phyloP scores from a whole-genome alignment of 2,797 vertebrate species.

The Novumbra hubbsi region DNA sequence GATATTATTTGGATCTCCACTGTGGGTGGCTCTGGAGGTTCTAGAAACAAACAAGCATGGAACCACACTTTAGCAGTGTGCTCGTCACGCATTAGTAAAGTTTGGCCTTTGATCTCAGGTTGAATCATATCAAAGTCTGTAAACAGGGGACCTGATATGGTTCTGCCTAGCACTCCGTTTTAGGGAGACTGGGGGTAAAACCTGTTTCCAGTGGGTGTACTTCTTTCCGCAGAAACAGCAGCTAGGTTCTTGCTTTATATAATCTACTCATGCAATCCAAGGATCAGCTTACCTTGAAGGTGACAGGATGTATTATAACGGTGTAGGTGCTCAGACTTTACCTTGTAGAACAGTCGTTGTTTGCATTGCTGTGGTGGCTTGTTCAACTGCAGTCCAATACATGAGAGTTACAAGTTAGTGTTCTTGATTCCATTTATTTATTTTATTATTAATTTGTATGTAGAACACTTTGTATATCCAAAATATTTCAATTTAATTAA shows the following conservation, averaged over 20 bases:
- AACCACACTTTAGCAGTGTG: no score
- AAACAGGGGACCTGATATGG: no score
- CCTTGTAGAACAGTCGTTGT: not conserved
- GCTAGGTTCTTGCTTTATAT: no score
- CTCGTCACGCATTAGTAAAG: no score
- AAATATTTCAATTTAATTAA: not conserved
- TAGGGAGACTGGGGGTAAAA: no score
- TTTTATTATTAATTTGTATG: not conserved
- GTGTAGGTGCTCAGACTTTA: not conserved
- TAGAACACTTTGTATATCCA: not conserved
- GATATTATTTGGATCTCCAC: slow-evolving; percentile 49
- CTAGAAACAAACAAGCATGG: slow-evolving; percentile 30
- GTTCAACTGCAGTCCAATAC: not conserved
- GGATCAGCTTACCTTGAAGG: not conserved
- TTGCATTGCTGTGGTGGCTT: not conserved
- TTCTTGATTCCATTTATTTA: not conserved
- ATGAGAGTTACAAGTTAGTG: not conserved
- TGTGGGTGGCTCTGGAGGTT: slow-evolving; percentile 43
- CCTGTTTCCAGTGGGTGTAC: no score
- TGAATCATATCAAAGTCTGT: no score
- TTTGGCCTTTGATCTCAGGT: no score
- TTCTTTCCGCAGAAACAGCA: no score
- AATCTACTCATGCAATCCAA: no score
- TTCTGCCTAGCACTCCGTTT: no score
- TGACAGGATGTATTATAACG: not conserved